These are phyloP conservation scores for Drosophila pallidifrons DNA, from an alignment of 1,140 invertebrate species.

Conservation along the genomic window DNA sequence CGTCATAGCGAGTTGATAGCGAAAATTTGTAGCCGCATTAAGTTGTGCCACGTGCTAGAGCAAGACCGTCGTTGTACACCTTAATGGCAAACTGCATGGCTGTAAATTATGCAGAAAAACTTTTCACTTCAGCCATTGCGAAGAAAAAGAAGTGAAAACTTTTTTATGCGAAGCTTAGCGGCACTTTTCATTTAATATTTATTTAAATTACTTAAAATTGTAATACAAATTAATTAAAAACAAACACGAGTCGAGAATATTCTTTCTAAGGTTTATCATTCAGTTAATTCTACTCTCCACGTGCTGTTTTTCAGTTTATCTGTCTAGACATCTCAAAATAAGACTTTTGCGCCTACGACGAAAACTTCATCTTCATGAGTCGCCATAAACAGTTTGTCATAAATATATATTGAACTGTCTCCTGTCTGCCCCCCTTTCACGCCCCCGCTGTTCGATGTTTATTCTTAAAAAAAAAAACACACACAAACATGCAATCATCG, in stretches of 20 bases:
- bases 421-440: not conserved
- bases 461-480: not conserved
- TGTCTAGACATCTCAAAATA: constrained; percentile 59
- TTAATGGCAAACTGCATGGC: constrained; percentile 63
- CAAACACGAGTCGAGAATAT: not conserved
- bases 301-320: not conserved
- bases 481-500: constrained; percentile 50
- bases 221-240: constrained; percentile 17
- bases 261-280: not conserved
- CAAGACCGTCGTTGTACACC: constrained; percentile 23
- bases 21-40: constrained; percentile 73
- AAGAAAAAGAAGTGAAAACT: constrained; percentile 21
- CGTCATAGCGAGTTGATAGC: constrained; percentile 55
- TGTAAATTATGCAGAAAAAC: constrained; percentile 69
- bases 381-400: constrained; percentile 46
- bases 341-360: constrained; percentile 2
- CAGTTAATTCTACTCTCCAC: not conserved
- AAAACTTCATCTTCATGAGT: constrained; percentile 40
- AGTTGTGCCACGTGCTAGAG: constrained; percentile 58
- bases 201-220: constrained; percentile 5
- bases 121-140: constrained; percentile 41
- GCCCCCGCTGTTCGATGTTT: not conserved
- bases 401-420: constrained; percentile 42
- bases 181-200: constrained; percentile 22
- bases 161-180: constrained; percentile 4